Conservation (phyloP, 1,140 invertebrate species). For the Coboldia fuscipes region DNA sequence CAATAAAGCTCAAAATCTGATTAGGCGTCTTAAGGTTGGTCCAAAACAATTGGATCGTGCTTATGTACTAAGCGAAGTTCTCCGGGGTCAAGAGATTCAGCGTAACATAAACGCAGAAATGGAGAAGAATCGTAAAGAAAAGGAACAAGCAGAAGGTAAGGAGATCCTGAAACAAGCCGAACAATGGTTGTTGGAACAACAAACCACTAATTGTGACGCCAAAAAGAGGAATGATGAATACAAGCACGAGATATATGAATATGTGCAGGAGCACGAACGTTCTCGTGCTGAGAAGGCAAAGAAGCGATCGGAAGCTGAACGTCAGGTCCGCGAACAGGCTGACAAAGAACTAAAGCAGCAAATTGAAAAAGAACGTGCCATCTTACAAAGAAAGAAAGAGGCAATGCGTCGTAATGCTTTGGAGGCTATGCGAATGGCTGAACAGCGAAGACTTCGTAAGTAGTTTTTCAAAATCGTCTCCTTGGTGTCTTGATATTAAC, state of each 20-base stretch:
- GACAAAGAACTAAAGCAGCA: slow-evolving; percentile 6
- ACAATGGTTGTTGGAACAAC: slow-evolving; percentile 11
- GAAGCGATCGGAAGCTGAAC: slow-evolving; percentile 4
- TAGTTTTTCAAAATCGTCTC: background rate
- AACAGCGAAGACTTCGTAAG: slow-evolving; percentile 11
- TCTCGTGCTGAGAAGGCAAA: slow-evolving; percentile 6
- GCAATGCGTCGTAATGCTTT: slow-evolving; percentile 10
- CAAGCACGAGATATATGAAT: slow-evolving; percentile 9
- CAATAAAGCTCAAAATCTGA: slow-evolving; percentile 11
- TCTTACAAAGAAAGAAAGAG: slow-evolving; percentile 6
- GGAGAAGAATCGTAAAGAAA: slow-evolving; percentile 6
- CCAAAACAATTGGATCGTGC: slow-evolving; percentile 14
- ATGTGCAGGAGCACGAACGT: slow-evolving; percentile 9
- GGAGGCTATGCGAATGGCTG: slow-evolving; percentile 12
- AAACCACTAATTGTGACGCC: slow-evolving; percentile 7
- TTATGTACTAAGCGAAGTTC: slow-evolving; percentile 12
- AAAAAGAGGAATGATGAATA: slow-evolving; percentile 9
- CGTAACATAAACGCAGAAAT: slow-evolving; percentile 12
- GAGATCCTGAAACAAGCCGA: slow-evolving; percentile 10
- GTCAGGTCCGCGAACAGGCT: background rate
- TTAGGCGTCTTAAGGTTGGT: slow-evolving; percentile 14
- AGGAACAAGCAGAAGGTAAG: slow-evolving; percentile 7
- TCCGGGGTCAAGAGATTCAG: slow-evolving; percentile 12
- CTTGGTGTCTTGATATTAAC: background rate
- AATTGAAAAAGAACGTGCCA: slow-evolving; percentile 8